These are phyloP conservation scores for Gallinago nigripennis DNA, from an alignment of 2,797 vertebrate genomes.

Conservation along the genomic window DNA sequence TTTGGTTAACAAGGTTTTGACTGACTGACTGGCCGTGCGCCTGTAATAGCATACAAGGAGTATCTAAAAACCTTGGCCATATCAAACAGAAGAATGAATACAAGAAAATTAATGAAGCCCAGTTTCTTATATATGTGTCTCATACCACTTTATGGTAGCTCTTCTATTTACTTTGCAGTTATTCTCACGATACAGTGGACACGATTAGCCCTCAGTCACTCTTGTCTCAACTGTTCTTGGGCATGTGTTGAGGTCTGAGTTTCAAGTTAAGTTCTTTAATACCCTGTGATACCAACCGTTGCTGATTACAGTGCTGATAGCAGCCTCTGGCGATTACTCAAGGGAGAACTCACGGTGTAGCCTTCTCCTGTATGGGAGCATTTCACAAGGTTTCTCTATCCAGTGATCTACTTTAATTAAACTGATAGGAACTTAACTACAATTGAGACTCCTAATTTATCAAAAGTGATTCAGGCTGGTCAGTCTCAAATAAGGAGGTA, in stretches of 20 bases:
- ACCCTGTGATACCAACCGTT: background rate
- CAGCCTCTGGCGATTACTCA: background rate
- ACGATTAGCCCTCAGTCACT: background rate
- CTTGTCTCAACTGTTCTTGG: background rate
- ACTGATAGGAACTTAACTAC: background rate
- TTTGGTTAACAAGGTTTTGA: background rate
- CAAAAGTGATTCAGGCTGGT: background rate
- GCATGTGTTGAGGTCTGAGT: background rate
- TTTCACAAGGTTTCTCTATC: background rate
- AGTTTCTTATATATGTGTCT: background rate
- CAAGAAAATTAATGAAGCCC: background rate
- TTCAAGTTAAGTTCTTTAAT: background rate
- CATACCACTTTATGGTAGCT: background rate
- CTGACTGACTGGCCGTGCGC: background rate
- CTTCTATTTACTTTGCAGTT: background rate
- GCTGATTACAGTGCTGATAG: background rate
- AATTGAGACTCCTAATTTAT: background rate
- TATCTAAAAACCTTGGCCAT: background rate
- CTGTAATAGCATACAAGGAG: background rate
- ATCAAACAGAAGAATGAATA: background rate
- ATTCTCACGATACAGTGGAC: background rate
- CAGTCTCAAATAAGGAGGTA: background rate
- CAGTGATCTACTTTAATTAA: slow-evolving; percentile 40
- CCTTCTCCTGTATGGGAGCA: background rate
- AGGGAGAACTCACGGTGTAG: background rate